A percentile compares a stretch with the other conserved stretches of the same genome.
phyloP scores from a whole-genome alignment of 1,140 invertebrate species.

The Ditylenchus dipsaci region DNA sequence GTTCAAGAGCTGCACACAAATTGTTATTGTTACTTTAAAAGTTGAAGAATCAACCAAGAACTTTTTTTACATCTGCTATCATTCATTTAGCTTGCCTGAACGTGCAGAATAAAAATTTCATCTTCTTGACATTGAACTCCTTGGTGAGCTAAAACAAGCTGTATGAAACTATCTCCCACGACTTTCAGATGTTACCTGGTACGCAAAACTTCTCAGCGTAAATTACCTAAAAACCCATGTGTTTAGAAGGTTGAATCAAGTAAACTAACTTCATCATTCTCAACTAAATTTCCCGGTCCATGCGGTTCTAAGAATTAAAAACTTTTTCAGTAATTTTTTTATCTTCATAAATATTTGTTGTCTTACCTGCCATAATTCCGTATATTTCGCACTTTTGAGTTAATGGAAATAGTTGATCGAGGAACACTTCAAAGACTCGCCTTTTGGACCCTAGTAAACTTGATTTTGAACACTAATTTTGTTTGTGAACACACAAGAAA shows the following conservation, averaged over 20 bases:
- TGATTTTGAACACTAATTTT: background rate
- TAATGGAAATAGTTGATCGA: background rate
- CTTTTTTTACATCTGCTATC: too few relatives aligned
- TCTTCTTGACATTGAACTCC: background rate
- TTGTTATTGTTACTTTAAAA: too few relatives aligned
- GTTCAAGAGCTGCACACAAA: too few relatives aligned
- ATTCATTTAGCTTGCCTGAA: background rate
- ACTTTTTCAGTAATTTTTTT: too few relatives aligned
- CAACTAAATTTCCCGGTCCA: background rate
- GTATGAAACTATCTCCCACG: background rate
- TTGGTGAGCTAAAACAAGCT: background rate
- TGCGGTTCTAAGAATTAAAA: background rate
- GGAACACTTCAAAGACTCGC: background rate
- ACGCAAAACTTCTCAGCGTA: background rate
- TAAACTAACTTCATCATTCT: background rate
- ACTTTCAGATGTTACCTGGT: background rate
- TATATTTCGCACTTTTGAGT: conserved; percentile 1
- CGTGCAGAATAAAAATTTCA: conserved; percentile 1
- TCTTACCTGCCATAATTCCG: background rate
- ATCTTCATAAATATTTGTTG: background rate
- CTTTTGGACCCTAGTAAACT: background rate
- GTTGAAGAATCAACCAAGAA: too few relatives aligned
- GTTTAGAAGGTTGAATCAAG: too few relatives aligned
- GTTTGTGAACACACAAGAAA: background rate
- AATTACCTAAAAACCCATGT: background rate